A percentile compares a stretch with the other conserved stretches of the same genome.
phyloP scores from a whole-genome alignment of 37 sponge, comb jelly and placozoan genomes.

The Cliona cf. orientalis region DNA sequence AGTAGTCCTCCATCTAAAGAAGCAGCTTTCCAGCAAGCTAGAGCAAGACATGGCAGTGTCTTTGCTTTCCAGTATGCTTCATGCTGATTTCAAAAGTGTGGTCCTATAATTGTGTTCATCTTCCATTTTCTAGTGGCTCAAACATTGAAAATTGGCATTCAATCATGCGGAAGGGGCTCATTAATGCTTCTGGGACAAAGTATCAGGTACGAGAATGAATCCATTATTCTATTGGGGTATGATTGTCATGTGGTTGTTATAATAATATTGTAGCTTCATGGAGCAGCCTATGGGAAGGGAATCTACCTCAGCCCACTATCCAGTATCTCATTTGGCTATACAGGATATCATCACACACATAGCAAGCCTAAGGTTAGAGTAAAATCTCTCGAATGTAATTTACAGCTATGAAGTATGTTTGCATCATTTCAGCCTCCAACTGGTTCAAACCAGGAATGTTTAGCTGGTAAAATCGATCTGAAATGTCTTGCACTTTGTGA shows the following conservation, averaged over 20 bases:
- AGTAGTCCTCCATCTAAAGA: slow-evolving; percentile 89
- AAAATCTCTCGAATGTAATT: neutral
- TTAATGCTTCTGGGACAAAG: slow-evolving; percentile 89
- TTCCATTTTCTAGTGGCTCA: slow-evolving; percentile 72
- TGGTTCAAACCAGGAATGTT: slow-evolving; percentile 5
- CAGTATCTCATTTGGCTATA: slow-evolving; percentile 74
- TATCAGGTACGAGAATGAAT: slow-evolving; percentile 11
- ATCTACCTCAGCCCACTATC: slow-evolving; percentile 82
- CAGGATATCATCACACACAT: slow-evolving; percentile 1
- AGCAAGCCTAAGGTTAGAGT: neutral
- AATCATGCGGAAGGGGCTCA: slow-evolving; percentile 81
- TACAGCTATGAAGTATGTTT: neutral
- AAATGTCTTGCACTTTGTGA: slow-evolving; percentile 86
- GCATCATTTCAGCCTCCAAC: neutral
- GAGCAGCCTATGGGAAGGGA: slow-evolving; percentile 78
- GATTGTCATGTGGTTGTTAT: neutral
- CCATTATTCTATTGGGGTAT: neutral
- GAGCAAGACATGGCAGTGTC: slow-evolving; percentile 57
- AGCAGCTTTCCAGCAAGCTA: slow-evolving; percentile 67
- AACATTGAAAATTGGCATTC: slow-evolving; percentile 88
- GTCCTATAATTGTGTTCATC: neutral
- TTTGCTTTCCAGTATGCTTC: slow-evolving; percentile 84
- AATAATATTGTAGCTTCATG: slow-evolving; percentile 49
- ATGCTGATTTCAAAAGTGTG: neutral
- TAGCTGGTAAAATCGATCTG: slow-evolving; percentile 56